A percentile compares a stretch with the other conserved stretches of the same genome.
Evolutionary conservation across 1,140 invertebrate species (phyloP).

Genomic region (Zaprionus gabonicus): DNA sequence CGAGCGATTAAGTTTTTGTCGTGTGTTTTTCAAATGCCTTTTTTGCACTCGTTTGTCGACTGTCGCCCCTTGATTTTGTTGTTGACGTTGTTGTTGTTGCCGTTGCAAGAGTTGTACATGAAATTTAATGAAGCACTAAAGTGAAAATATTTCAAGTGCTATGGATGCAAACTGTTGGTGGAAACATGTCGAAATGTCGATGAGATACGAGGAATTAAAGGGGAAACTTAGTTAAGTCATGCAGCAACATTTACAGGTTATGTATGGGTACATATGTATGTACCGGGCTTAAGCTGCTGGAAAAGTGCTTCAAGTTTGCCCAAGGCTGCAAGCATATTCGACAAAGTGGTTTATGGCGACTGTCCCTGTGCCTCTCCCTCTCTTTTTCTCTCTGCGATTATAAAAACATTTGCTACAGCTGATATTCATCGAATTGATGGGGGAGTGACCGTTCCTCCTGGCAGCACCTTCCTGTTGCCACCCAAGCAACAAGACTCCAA

Average conservation of each 20-base stretch:
- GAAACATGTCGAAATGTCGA: neutral
- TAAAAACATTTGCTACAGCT: slow-evolving; percentile 79
- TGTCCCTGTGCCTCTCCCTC: neutral
- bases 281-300: neutral
- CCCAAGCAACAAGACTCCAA: slow-evolving; percentile 20
- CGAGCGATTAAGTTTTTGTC: slow-evolving; percentile 82
- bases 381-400: slow-evolving; percentile 55
- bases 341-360: slow-evolving; percentile 39
- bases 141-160: slow-evolving; percentile 53
- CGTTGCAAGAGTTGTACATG: slow-evolving; percentile 23
- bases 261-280: too few species aligned
- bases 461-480: neutral
- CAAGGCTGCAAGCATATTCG: slow-evolving; percentile 1
- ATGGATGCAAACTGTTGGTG: neutral
- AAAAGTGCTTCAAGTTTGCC: neutral
- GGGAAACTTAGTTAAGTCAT: neutral
- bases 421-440: slow-evolving; percentile 68
- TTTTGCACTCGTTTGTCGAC: slow-evolving; percentile 10
- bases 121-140: slow-evolving; percentile 62
- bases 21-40: slow-evolving; percentile 58
- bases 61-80: slow-evolving; percentile 17
- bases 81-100: slow-evolving; percentile 20
- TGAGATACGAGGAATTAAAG: neutral
- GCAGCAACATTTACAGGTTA: neutral
- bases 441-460: neutral